Base-by-base conservation (phyloP, 2,888 invertebrate species). In the Eucera pruinosa region DNA sequence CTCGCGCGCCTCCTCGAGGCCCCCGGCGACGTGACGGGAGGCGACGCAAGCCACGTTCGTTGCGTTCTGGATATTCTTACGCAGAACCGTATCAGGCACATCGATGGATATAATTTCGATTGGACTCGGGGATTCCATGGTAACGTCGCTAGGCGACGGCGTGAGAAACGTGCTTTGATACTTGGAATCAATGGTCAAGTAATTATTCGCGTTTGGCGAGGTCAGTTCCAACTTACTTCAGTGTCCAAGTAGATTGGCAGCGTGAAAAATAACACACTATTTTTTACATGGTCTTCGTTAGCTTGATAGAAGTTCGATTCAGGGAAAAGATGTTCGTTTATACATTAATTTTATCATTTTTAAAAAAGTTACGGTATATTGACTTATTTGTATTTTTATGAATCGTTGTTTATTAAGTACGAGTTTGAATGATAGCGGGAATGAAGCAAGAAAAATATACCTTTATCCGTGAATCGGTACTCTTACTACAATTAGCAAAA, bases 131-230 rank as follows among this genome's bases (percentile, higher is more conserved):
- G 93, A 93, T 77, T 92, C 93, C 93, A 94, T 94, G 58, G 92
- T 92, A 39, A 93, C 89, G 88, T 94, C 94, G 86, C 93, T 94
- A 60, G 94, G 94, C 61, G 94, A 94, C 54, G 94, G 94, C 72
- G 94, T 94, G 82, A 94, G 90, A 83, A 93, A 93, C 70, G 90
- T 89, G 82, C 82, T 89, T 72, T 89, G 85, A 78, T 90, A 90
- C 85, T 89, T 89, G 78, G 87, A 77, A 75, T 87, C 86, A 86
- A 89, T 88, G 84, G 86, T 86, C 85, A 89, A 86, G 76, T 88
- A 88, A 88, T 89, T 88, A 76, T 90, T 90, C 79, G 85, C 86
- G 67, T 89, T 88, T 67, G 82, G 89, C 72, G 89, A 87, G 78
- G 87, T 87, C 85, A 90, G 84, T 87, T 88, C 88, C 88, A 90